phyloP scores from a whole-genome alignment of 2,888 invertebrate genomes.

The Adineta ricciae region DNA sequence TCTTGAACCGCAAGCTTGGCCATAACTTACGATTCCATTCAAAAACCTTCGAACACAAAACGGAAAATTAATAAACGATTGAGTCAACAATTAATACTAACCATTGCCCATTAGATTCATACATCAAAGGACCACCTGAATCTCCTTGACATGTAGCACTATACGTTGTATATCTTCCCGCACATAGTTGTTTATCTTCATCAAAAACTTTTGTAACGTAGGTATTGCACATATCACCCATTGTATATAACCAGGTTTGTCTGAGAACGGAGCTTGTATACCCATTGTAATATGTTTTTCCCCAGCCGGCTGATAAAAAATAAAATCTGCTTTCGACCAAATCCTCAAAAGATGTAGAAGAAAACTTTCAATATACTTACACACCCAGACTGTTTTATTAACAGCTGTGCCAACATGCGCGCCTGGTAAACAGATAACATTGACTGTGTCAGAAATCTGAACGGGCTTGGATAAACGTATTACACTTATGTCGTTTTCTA shows the following conservation, averaged over 20 bases:
- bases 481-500: not conserved
- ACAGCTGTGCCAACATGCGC: not conserved
- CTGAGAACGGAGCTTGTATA: not conserved
- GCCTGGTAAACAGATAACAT: not conserved
- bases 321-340: no score
- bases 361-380: not conserved
- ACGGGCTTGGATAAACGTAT: not conserved
- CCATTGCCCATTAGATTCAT: not conserved
- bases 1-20: not conserved
- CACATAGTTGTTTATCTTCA: not conserved
- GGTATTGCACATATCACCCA: not conserved
- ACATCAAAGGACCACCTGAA: not conserved
- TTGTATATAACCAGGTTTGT: not conserved
- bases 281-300: not conserved
- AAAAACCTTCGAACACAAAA: not conserved
- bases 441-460: not conserved
- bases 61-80: not conserved
- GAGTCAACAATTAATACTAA: not conserved
- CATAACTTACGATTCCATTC: not conserved
- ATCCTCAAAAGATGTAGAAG: no score
- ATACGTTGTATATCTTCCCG: not conserved
- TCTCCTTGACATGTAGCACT: not conserved
- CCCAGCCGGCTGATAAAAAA: not conserved
- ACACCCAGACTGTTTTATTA: not conserved
- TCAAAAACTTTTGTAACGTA: not conserved